Percentiles rank a stretch among this genome's conserved stretches.
These are phyloP conservation scores for Diorhabda carinulata DNA, from an alignment of 1,140 invertebrate genomes.

Conservation along the genomic window DNA sequence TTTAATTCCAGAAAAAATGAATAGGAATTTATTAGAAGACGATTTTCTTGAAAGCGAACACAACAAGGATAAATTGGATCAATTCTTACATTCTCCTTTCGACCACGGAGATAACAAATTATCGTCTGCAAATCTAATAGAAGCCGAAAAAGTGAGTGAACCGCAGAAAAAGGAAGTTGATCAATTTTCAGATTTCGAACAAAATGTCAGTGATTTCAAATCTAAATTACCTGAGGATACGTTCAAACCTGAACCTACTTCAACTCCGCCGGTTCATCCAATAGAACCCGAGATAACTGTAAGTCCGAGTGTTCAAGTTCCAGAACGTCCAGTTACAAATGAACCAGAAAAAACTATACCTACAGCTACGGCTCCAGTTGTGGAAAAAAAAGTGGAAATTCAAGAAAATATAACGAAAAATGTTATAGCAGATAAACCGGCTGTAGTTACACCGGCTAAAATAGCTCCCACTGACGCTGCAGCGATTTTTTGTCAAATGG, in stretches of 20 bases:
- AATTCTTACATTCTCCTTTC: constrained; percentile 30
- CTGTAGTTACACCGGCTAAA: constrained; percentile 16
- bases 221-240: neutral
- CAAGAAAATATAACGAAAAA: constrained; percentile 12
- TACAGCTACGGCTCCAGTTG: constrained; percentile 6
- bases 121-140: neutral
- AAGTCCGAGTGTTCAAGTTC: constrained; percentile 27
- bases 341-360: constrained; percentile 28
- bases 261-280: neutral
- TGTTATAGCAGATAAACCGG: neutral
- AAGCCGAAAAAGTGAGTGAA: neutral
- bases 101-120: neutral
- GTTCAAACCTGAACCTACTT: neutral
- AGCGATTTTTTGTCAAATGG: constrained; percentile 63
- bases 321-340: neutral
- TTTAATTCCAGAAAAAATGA: constrained; percentile 31
- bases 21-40: constrained; percentile 39
- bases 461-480: constrained; percentile 58
- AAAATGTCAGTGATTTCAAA: neutral
- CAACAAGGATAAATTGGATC: constrained; percentile 36
- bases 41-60: constrained; percentile 36
- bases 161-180: neutral
- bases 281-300: neutral
- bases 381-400: constrained; percentile 11
- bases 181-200: neutral